A percentile compares a stretch with the other conserved stretches of the same genome.
These are phyloP conservation scores for Pseudonaja textilis DNA, from an alignment of 2,113 vertebrate genomes.

Conservation along the genomic window DNA sequence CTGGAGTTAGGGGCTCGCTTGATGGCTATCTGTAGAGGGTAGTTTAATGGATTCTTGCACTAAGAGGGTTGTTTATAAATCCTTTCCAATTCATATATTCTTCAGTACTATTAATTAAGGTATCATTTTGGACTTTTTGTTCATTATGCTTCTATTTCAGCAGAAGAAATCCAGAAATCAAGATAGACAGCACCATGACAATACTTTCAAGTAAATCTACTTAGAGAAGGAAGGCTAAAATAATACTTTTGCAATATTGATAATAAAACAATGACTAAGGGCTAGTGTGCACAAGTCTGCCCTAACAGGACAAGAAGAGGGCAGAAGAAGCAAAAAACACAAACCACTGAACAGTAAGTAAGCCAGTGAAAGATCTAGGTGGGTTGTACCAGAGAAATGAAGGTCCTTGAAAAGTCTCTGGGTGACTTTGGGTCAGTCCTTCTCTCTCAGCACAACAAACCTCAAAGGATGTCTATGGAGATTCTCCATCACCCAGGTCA, in stretches of 20 bases:
- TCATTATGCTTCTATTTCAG: neutral
- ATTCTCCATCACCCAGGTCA: neutral
- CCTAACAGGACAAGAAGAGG: neutral
- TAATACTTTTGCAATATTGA: neutral
- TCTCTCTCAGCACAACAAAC: neutral
- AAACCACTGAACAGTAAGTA: neutral
- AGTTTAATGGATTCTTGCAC: neutral
- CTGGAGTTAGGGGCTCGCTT: neutral
- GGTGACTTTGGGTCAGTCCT: neutral
- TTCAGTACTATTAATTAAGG: neutral
- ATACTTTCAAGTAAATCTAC: neutral
- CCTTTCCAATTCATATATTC: neutral
- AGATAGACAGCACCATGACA: neutral
- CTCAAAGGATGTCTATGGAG: neutral
- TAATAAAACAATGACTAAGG: neutral
- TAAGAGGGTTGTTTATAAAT: neutral
- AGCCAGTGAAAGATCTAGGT: neutral
- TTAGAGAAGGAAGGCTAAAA: slow-evolving; percentile 6
- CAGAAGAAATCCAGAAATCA: neutral
- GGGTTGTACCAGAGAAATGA: neutral
- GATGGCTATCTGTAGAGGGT: neutral
- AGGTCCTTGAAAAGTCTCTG: neutral
- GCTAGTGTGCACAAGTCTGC: neutral
- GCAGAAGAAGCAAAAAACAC: neutral
- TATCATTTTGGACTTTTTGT: neutral